Percentiles rank a stretch among this genome's conserved stretches.
Evolutionary conservation across 2,888 invertebrate genomes (phyloP).

Genomic region (Hartigia nigra): DNA sequence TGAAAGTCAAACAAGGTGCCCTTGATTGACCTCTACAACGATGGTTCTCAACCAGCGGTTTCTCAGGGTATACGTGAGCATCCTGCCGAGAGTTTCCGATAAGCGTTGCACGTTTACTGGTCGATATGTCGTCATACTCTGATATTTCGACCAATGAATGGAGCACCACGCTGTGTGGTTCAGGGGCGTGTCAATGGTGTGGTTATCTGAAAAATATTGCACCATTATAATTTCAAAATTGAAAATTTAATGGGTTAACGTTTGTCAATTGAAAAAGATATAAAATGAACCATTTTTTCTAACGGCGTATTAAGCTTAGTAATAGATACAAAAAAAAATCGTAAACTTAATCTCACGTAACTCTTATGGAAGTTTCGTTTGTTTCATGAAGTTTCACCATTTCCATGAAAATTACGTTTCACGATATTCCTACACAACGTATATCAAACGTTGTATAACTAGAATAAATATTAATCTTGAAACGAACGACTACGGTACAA

Average conservation of each 20-base stretch:
- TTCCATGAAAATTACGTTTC: not conserved
- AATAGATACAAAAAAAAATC: not conserved
- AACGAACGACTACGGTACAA: not conserved
- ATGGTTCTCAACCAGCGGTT: slow-evolving; percentile 43
- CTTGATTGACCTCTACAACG: slow-evolving; percentile 52
- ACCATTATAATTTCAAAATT: not conserved
- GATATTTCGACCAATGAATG: slow-evolving; percentile 22
- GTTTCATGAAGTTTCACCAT: not conserved
- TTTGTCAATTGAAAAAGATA: not conserved
- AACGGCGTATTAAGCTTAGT: not conserved
- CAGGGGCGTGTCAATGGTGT: not conserved
- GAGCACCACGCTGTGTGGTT: slow-evolving; percentile 22
- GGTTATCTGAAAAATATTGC: not conserved
- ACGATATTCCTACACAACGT: not conserved
- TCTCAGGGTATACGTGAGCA: slow-evolving; percentile 1
- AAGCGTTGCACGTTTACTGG: slow-evolving; percentile 29
- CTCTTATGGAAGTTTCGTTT: not conserved
- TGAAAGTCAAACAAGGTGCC: slow-evolving; percentile 56
- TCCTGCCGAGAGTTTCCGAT: slow-evolving; percentile 9
- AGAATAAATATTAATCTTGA: not conserved
- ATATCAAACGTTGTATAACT: not conserved
- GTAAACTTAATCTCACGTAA: not conserved
- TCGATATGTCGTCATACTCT: slow-evolving; percentile 46
- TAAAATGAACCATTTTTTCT: not conserved
- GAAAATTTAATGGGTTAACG: not conserved